phyloP scores from a whole-genome alignment of 2,888 invertebrate species.

The Argynnis bischoffii region DNA sequence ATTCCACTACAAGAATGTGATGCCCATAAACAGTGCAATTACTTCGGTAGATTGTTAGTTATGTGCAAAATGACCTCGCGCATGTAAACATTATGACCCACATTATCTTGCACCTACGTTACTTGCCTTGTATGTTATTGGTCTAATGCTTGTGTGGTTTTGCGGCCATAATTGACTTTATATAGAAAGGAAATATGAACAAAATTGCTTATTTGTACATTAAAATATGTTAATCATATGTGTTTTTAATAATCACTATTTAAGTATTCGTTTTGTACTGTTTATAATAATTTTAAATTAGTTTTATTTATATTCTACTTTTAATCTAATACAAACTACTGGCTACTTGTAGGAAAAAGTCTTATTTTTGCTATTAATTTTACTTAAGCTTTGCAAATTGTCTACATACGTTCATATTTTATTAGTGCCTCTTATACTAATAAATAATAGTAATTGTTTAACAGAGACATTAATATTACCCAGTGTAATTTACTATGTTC shows the following conservation, averaged over 20 bases:
- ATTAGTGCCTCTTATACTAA: too few species aligned
- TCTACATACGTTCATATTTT: too few species aligned
- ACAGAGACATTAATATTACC: background rate
- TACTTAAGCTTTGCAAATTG: too few species aligned
- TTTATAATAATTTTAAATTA: background rate
- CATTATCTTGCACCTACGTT: slow-evolving; percentile 54
- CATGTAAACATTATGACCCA: slow-evolving; percentile 69
- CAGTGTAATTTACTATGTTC: background rate
- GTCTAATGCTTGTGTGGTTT: slow-evolving; percentile 25
- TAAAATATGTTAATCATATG: slow-evolving; percentile 1
- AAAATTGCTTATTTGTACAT: slow-evolving; percentile 30
- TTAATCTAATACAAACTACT: background rate
- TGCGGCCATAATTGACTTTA: slow-evolving; percentile 62
- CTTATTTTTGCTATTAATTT: too few species aligned
- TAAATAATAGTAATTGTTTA: too few species aligned
- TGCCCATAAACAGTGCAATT: slow-evolving; percentile 53
- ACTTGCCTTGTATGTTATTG: slow-evolving; percentile 40
- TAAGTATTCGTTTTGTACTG: background rate
- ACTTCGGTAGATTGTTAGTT: slow-evolving; percentile 52
- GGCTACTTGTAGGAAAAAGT: too few species aligned
- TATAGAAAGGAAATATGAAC: slow-evolving; percentile 45
- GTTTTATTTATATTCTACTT: background rate
- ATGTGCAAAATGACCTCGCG: slow-evolving; percentile 56
- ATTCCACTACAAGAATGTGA: slow-evolving; percentile 38
- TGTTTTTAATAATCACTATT: background rate